A percentile compares a stretch with the other conserved stretches of the same genome.
These are phyloP conservation scores for Hirtodrosophila alboralis DNA, from an alignment of 2,888 invertebrate species.

Conservation along the genomic window DNA sequence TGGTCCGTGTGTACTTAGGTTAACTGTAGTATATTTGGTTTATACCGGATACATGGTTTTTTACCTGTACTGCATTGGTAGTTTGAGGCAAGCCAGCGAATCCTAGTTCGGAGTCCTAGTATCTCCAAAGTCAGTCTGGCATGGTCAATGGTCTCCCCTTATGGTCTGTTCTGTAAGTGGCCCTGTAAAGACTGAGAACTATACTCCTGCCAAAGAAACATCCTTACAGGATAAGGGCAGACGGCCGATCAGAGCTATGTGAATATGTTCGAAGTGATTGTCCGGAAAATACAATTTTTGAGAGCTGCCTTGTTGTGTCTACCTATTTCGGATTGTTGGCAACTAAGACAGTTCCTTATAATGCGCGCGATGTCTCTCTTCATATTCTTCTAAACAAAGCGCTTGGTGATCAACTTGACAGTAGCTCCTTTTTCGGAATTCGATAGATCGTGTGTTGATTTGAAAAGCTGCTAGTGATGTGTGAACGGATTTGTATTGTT, in stretches of 20 bases:
- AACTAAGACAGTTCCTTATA: conserved; percentile 10
- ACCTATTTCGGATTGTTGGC: conserved; percentile 14
- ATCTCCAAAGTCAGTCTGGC: no score
- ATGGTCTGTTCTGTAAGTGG: no score
- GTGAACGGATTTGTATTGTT: conserved; percentile 9
- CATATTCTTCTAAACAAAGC: conserved; percentile 18
- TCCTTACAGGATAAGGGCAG: conserved; percentile 23
- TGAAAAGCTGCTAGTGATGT: conserved; percentile 14
- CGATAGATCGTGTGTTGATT: conserved; percentile 13
- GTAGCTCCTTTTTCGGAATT: conserved; percentile 13
- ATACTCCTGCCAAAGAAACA: no score
- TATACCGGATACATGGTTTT: no score
- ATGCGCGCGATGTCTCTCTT: background rate
- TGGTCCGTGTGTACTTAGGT: no score
- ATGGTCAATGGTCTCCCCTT: no score
- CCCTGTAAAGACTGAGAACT: no score
- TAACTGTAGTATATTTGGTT: no score
- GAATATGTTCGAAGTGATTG: conserved; percentile 5
- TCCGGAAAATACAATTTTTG: conserved; percentile 13
- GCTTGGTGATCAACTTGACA: conserved; percentile 14
- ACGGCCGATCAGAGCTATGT: conserved; percentile 18
- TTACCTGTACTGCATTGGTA: no score
- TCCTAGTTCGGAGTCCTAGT: no score
- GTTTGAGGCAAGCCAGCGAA: no score
- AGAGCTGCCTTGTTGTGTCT: conserved; percentile 17